phyloP scores from a whole-genome alignment of 2,888 invertebrate species.

The Standfussiana lucernea region DNA sequence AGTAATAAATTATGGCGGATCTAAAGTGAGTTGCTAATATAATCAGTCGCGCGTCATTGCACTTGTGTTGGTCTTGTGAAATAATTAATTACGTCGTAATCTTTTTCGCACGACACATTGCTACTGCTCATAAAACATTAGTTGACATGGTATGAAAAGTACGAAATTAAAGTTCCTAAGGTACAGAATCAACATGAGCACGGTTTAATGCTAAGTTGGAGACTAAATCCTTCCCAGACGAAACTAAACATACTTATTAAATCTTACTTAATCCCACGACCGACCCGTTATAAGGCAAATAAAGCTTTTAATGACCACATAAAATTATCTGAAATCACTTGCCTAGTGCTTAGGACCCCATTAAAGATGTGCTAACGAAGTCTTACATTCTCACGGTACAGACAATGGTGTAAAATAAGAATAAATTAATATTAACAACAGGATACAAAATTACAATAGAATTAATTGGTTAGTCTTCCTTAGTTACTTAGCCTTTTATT shows the following conservation, averaged over 20 bases:
- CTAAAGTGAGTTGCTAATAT: constrained; percentile 72
- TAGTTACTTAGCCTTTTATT: neutral
- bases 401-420: constrained; percentile 8
- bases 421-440: constrained; percentile 5
- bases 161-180: constrained; percentile 9
- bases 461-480: constrained; percentile 11
- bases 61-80: constrained; percentile 60
- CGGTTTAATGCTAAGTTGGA: neutral
- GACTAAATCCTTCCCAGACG: neutral
- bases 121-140: constrained; percentile 22
- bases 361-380: constrained; percentile 10
- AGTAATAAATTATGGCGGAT: constrained; percentile 76
- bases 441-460: neutral
- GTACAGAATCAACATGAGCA: constrained; percentile 10
- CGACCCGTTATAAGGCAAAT: constrained; percentile 11
- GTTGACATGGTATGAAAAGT: constrained; percentile 16
- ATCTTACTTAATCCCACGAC: constrained; percentile 2
- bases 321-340: constrained; percentile 33
- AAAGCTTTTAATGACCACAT: constrained; percentile 33
- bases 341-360: constrained; percentile 2
- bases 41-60: constrained; percentile 72
- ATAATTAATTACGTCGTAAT: constrained; percentile 58
- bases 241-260: neutral
- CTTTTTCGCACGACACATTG: constrained; percentile 28
- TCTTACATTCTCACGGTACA: constrained; percentile 27